phyloP scores from a whole-genome alignment of 2,888 invertebrate species.

The Quadroppia sp. region DNA sequence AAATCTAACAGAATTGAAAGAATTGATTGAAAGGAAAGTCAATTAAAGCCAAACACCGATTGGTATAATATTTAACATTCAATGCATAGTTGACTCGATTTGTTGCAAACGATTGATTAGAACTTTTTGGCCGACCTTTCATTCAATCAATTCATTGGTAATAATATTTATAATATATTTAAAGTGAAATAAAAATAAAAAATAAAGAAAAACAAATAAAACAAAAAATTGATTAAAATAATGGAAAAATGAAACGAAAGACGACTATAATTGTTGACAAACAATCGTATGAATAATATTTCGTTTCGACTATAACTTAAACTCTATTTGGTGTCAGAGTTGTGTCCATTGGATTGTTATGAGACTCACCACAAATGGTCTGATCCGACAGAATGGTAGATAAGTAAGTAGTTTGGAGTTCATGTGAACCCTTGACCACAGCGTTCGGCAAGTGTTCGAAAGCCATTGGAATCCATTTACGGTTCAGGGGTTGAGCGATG shows the following conservation, averaged over 20 bases:
- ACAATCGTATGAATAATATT: neutral
- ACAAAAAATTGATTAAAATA: conserved; percentile 1
- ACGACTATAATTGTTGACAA: neutral
- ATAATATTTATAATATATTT: neutral
- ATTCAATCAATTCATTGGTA: conserved; percentile 8
- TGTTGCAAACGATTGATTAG: conserved; percentile 3
- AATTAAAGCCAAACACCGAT: neutral
- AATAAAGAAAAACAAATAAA: neutral
- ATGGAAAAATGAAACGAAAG: neutral
- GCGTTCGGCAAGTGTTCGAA: conserved; percentile 36
- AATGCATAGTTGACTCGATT: conserved; percentile 19
- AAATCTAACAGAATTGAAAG: neutral
- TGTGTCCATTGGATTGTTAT: neutral
- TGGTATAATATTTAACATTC: neutral
- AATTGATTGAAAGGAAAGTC: neutral
- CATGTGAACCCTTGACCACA: conserved; percentile 2
- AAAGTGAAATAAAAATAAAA: neutral
- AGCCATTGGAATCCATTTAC: conserved; percentile 37
- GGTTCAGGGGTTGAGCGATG: conserved; percentile 33
- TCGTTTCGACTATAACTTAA: conserved; percentile 15
- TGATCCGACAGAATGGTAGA: conserved; percentile 28
- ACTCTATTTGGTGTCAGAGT: neutral
- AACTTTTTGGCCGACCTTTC: conserved; percentile 2
- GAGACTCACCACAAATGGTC: conserved; percentile 28
- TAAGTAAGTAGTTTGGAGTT: conserved; percentile 23